Percentiles rank a stretch among this genome's conserved stretches.
Conservation (phyloP, 2,888 invertebrate genomes). For the Zygothrica quintamaculata region DNA sequence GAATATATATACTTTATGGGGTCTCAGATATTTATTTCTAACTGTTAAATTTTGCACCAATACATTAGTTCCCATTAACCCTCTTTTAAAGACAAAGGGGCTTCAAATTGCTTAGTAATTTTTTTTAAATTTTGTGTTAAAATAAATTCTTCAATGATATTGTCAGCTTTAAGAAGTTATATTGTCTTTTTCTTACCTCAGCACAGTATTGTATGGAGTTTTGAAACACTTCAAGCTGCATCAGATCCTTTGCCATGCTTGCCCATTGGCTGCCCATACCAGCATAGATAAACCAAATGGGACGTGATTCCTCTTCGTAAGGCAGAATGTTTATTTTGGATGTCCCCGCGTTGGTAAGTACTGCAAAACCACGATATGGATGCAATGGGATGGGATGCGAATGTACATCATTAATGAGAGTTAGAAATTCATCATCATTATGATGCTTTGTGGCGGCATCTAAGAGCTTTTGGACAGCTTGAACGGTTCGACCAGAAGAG, state of each 20-base stretch:
- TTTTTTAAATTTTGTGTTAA: too few relatives aligned
- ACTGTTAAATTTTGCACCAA: too few relatives aligned
- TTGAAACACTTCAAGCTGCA: slow-evolving; percentile 92
- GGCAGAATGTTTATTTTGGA: slow-evolving; percentile 85
- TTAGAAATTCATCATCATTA: slow-evolving; percentile 90
- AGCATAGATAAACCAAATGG: slow-evolving; percentile 97
- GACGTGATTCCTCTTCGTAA: slow-evolving; percentile 87
- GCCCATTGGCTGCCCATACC: slow-evolving; percentile 99
- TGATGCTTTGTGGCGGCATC: slow-evolving; percentile 87
- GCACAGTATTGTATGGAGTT: slow-evolving; percentile 91
- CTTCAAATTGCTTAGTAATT: too few relatives aligned
- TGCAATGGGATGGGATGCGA: slow-evolving; percentile 90
- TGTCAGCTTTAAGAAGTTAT: too few relatives aligned
- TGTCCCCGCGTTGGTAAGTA: slow-evolving; percentile 86
- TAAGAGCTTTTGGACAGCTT: slow-evolving; percentile 89
- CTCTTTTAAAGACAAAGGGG: too few relatives aligned
- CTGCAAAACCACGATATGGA: slow-evolving; percentile 91
- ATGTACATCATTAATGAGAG: slow-evolving; percentile 91
- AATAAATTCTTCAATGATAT: too few relatives aligned
- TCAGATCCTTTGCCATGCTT: slow-evolving; percentile 95
- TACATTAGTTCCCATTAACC: too few relatives aligned
- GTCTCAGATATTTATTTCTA: too few relatives aligned
- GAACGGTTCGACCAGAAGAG: slow-evolving; percentile 94
- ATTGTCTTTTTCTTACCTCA: slow-evolving; percentile 84
- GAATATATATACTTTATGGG: too few relatives aligned